Percentiles rank a stretch among this genome's conserved stretches.
Evolutionary conservation across 2,797 vertebrate genomes (phyloP).

Genomic region (Epinephelus awoara): DNA sequence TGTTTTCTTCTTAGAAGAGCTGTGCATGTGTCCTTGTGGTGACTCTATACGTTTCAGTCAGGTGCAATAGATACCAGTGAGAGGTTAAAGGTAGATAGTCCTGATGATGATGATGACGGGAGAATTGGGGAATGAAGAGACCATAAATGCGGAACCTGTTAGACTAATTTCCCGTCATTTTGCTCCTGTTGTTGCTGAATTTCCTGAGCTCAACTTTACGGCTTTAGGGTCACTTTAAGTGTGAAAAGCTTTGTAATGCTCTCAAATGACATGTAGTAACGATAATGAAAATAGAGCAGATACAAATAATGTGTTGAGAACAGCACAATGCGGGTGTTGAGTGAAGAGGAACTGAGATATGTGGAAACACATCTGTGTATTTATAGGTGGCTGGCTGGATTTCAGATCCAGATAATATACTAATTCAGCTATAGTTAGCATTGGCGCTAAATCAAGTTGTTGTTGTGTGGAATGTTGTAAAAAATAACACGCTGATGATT

Average conservation of each 20-base stretch:
- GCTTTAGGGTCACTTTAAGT: slow-evolving; percentile 21
- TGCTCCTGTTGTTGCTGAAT: slow-evolving; percentile 22
- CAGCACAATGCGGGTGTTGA: slow-evolving; percentile 42
- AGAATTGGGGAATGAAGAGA: slow-evolving; percentile 66
- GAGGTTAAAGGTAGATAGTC: slow-evolving; percentile 50
- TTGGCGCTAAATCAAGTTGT: slow-evolving; percentile 66
- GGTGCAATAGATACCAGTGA: slow-evolving; percentile 40
- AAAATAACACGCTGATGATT: slow-evolving; percentile 71
- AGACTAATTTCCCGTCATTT: slow-evolving; percentile 32
- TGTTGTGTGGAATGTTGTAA: slow-evolving; percentile 72
- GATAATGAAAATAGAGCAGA: slow-evolving; percentile 42
- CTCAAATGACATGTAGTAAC: slow-evolving; percentile 34
- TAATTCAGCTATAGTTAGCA: slow-evolving; percentile 67
- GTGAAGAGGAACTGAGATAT: slow-evolving; percentile 37
- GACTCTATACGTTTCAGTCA: slow-evolving; percentile 56
- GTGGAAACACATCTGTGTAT: slow-evolving; percentile 66
- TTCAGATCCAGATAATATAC: slow-evolving; percentile 56
- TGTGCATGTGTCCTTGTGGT: slow-evolving; percentile 43
- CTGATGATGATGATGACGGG: slow-evolving; percentile 22
- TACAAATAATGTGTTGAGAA: slow-evolving; percentile 46
- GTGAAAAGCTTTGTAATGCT: slow-evolving; percentile 19
- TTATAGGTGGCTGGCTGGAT: slow-evolving; percentile 65
- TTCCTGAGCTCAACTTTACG: slow-evolving; percentile 24
- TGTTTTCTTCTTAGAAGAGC: slow-evolving; percentile 58
- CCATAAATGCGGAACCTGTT: slow-evolving; percentile 16